Evolutionary conservation across 2,888 invertebrate species (phyloP), one percentile per base, ranked within the genome.

Genomic region (Melanchra persicariae): DNA sequence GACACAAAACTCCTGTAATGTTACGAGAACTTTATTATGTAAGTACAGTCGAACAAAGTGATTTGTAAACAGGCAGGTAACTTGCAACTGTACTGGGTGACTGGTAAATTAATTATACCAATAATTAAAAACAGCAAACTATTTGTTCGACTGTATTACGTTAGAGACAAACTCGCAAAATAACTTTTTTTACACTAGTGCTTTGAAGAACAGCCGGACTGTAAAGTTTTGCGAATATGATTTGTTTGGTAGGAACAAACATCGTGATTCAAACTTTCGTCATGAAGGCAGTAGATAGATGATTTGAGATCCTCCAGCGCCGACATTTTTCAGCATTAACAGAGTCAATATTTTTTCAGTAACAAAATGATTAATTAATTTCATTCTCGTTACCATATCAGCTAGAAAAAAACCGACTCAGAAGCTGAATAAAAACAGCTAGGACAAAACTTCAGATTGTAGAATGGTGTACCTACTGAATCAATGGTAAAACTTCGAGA

Each of bases 31-130:
- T 65, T n/a, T 19, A 26, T 5, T 22, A 9, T 19, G 19, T 26
- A 45, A 5, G 45, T 47, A 66, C 68, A 49, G 37, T 26, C 26
- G 47, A 66, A 24, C 47, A 66, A 47, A 66, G 24, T 24, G 15
- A 47, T 66, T 66, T 2, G 24, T 66, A n/a, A 19, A n/a, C 19
- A 65, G 47, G 34, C 9, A n/a, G 8, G 22, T 15, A 55, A 55
- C 12, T 22, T 19, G 8, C 34, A 24, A 54, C 17, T 12, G 22
- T 30, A 51, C 49, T 22, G 49, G 10, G n/a, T 49, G 22, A 49
- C 22, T 49, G 10, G 49, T 51, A 24, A n/a, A n/a, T n/a, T n/a
- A n/a, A n/a, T n/a, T n/a, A n/a, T n/a, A n/a, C n/a, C n/a, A n/a
- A n/a, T n/a, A n/a, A n/a, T 37, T 10, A 37, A 37, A 37, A 37